Percentiles rank a stretch among this genome's conserved stretches.
Evolutionary conservation across 2,113 vertebrate species (phyloP).

Genomic region (Pardalotus punctatus): DNA sequence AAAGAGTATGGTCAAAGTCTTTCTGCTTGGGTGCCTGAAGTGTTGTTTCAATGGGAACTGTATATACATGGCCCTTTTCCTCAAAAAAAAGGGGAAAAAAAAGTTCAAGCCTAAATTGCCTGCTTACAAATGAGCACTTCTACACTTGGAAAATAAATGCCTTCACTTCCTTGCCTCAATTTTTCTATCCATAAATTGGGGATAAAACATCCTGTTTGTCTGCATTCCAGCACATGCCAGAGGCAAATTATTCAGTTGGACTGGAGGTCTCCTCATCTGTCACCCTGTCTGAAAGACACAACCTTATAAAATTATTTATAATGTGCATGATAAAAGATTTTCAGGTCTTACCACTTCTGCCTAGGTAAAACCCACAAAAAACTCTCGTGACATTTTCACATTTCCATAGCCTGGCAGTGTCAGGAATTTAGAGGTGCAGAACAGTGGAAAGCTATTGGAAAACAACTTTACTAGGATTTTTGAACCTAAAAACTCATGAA

Average conservation of each 20-base stretch:
- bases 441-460: background rate
- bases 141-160: slow-evolving; percentile 40
- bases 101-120: slow-evolving; percentile 31
- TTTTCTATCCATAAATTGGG: slow-evolving; percentile 34
- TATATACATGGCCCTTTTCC: slow-evolving; percentile 23
- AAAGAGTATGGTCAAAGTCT: slow-evolving; percentile 58
- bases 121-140: slow-evolving; percentile 53
- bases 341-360: background rate
- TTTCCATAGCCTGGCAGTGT: background rate
- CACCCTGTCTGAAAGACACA: background rate
- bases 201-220: slow-evolving; percentile 35
- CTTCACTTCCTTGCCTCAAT: slow-evolving; percentile 24
- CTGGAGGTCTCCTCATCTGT: background rate
- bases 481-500: background rate
- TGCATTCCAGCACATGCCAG: background rate
- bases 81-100: background rate
- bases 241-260: background rate
- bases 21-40: slow-evolving; percentile 56
- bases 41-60: slow-evolving; percentile 55
- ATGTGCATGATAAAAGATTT: background rate
- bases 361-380: background rate
- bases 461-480: background rate
- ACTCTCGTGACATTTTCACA: background rate
- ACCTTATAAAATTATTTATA: background rate
- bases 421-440: background rate